Evolutionary conservation across 2,888 invertebrate species (phyloP).

Genomic region (Metopia argyrocephala): DNA sequence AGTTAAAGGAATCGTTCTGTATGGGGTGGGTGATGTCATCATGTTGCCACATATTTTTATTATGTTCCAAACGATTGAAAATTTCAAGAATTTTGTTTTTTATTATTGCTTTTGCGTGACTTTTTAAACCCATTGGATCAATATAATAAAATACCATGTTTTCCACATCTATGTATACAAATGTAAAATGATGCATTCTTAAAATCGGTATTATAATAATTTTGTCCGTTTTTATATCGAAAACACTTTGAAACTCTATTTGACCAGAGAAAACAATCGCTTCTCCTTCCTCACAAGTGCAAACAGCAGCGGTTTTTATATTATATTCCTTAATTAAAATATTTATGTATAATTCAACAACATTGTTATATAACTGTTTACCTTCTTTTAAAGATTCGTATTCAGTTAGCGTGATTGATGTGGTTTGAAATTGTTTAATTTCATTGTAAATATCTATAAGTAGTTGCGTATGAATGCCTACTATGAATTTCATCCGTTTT

Average conservation of each 20-base stretch:
- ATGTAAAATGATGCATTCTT: not conserved
- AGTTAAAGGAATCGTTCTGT: not conserved
- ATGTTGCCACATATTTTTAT: not conserved
- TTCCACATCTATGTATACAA: not conserved
- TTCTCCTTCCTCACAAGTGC: constrained; percentile 2
- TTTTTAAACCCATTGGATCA: not conserved
- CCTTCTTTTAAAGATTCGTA: not conserved
- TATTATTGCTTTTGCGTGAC: not conserved
- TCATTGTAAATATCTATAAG: not conserved
- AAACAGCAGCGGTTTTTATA: not conserved
- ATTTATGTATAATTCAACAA: constrained; percentile 13
- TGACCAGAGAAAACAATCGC: not conserved
- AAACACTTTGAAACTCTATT: not conserved
- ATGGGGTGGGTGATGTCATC: not conserved
- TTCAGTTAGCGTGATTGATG: not conserved
- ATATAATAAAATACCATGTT: not conserved
- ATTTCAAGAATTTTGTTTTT: not conserved
- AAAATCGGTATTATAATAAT: constrained; percentile 1
- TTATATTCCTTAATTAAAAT: not conserved
- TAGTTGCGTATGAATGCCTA: not conserved
- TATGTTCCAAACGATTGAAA: not conserved
- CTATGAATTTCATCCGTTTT: not conserved
- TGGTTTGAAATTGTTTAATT: not conserved
- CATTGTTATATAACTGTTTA: not conserved
- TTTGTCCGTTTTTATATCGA: not conserved